These are phyloP conservation scores for Cassiopea xamachana DNA, from an alignment of 30 jellyfish, hydroid and myxozoan genomes.

Conservation along the genomic window DNA sequence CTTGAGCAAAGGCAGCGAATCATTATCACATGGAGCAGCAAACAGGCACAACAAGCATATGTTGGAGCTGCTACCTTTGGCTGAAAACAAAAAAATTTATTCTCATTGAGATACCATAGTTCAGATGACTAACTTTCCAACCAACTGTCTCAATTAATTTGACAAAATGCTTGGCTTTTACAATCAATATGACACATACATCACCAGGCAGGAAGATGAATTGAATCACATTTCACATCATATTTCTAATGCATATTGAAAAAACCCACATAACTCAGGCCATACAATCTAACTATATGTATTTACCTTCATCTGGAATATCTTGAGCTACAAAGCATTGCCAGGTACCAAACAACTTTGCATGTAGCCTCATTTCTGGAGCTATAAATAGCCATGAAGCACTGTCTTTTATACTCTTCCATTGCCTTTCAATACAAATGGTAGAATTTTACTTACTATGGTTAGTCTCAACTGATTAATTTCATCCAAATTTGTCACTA, in stretches of 20 bases:
- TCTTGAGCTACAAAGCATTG: constrained; percentile 48
- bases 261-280: no score
- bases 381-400: constrained; percentile 35
- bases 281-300: not conserved
- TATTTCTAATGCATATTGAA: no score
- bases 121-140: no score
- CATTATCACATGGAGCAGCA: constrained; percentile 22
- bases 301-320: constrained; percentile 39
- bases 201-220: no score
- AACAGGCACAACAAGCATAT: constrained; percentile 32
- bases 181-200: no score
- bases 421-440: constrained; percentile 9
- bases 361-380: constrained; percentile 39
- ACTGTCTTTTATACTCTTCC: constrained; percentile 28
- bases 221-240: no score
- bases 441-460: not conserved
- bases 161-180: no score
- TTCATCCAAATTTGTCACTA: no score
- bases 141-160: no score
- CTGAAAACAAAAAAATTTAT: constrained; percentile 14
- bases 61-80: constrained; percentile 36
- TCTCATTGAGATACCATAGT: no score
- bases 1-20: not conserved
- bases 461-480: no score
- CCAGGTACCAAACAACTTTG: constrained; percentile 57